Conservation (phyloP, 92 coral and sea anemone species). For the Montipora capitata region DNA sequence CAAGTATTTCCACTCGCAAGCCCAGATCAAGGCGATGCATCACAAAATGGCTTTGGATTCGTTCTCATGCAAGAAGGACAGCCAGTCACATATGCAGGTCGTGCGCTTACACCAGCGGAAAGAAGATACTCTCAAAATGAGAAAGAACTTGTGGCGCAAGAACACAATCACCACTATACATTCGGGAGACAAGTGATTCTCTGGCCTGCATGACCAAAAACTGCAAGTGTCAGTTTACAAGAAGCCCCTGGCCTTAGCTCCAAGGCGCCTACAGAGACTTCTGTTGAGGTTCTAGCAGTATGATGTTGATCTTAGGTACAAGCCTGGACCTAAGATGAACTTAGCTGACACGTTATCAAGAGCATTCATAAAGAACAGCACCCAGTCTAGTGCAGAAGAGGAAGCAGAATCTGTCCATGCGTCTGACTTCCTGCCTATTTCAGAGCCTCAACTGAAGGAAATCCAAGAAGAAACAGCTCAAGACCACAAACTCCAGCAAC, state of each 20-base stretch:
- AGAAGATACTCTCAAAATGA: conserved; percentile 18
- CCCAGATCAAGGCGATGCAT: no score
- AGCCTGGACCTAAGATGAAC: background rate
- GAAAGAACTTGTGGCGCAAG: conserved; percentile 53
- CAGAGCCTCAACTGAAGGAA: conserved; percentile 37
- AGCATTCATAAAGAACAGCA: background rate
- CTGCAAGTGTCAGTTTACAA: conserved; percentile 56
- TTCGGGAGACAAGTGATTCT: conserved; percentile 57
- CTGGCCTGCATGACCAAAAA: conserved; percentile 70
- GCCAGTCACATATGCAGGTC: no score
- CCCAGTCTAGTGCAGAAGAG: background rate
- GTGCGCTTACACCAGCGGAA: conserved; percentile 44
- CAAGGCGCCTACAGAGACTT: conserved; percentile 44
- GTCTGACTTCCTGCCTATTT: background rate
- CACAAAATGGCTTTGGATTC: no score
- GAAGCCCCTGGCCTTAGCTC: conserved; percentile 25
- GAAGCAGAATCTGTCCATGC: background rate
- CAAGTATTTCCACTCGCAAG: no score
- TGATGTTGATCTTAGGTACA: background rate
- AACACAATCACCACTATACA: conserved; percentile 74
- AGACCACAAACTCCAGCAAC: conserved; percentile 36
- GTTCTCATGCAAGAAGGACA: no score
- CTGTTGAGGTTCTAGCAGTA: conserved; percentile 65
- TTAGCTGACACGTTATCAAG: background rate
- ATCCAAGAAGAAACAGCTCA: background rate